Base-by-base conservation (phyloP, 1,140 invertebrate genomes). In the Trichonephila inaurata region DNA sequence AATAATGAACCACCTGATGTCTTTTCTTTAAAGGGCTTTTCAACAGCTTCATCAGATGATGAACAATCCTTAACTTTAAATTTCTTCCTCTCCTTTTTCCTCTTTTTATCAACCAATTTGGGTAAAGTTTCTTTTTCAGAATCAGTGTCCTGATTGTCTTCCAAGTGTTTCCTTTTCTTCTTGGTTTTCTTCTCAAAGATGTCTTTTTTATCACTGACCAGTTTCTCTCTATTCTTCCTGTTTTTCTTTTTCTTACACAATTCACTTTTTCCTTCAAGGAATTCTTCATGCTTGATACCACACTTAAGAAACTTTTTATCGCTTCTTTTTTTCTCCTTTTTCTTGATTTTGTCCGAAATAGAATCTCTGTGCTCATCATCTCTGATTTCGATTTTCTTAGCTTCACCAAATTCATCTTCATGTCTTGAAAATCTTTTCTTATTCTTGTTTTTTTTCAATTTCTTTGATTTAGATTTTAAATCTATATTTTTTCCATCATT, bases 351-450 rank as follows among this genome's bases (percentile, higher is more conserved):
- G 40, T 94, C 94, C 24, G 94, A 94, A 95, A 95, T 64, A 94
- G 96, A 91, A 96, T 96, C 94, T 95, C 94, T 94, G 94, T 94
- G 83, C 90, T 95, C 91, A 90, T 95, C 95, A 94, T 91, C 86
- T 92, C 92, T 91, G 86, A 83, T 82, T 86, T 91, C 94, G 92
- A 93, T 94, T 44, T 94, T 87, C 19, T 94, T 94, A 66, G 24
- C 40, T 51, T 94, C 93, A 60, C 24, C 83, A 77, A 51, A 72
- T 14, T 83, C 28, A 61, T 95, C 94, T 82, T 94, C 94, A 86
- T 64, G 81, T 16, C 92, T 66, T 12, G 85, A 24, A 69, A 89
- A 93, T 86, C 87, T 91, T 61, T 94, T 83, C 81, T 94, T 87
- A 64, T 94, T 92, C 94, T 95, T 92, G 62, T 94, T 94, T 62